Percentiles rank a stretch among this genome's conserved stretches.
These are phyloP conservation scores for Neopelma chrysocephalum DNA, from an alignment of 2,797 vertebrate species.

Conservation along the genomic window DNA sequence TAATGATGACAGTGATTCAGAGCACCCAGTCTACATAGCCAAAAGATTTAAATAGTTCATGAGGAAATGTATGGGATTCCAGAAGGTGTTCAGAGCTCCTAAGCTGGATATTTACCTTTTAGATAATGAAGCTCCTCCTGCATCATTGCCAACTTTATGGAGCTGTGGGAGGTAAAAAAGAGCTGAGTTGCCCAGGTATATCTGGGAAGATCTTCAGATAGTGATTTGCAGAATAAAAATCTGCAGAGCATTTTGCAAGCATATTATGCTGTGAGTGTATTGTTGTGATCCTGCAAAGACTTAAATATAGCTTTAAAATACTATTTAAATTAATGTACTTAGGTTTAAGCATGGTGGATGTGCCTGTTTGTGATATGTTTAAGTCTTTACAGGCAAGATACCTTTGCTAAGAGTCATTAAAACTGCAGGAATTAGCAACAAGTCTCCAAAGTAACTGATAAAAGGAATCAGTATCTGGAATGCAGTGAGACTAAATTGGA, in stretches of 20 bases:
- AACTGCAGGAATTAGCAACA: neutral
- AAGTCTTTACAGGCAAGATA: neutral
- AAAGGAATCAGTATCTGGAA: neutral
- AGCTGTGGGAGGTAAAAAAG: neutral
- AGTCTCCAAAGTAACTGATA: neutral
- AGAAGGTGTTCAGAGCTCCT: neutral
- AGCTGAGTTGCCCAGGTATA: neutral
- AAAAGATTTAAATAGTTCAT: neutral
- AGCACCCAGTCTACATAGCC: neutral
- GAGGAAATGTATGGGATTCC: neutral
- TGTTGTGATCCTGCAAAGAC: neutral
- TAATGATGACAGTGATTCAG: neutral
- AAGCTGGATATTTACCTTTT: neutral
- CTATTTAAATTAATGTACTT: neutral
- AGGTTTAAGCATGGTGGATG: neutral
- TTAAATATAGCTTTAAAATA: neutral
- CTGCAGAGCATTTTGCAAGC: neutral
- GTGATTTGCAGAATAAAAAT: neutral
- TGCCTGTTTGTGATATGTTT: neutral
- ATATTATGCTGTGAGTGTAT: neutral
- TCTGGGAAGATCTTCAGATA: neutral
- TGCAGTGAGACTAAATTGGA: neutral
- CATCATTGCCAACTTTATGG: neutral
- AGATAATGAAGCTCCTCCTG: neutral
- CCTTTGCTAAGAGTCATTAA: neutral